These are phyloP conservation scores for Imbricaverruca yamaguchii DNA, from an alignment of 2,888 invertebrate species.

Conservation along the genomic window DNA sequence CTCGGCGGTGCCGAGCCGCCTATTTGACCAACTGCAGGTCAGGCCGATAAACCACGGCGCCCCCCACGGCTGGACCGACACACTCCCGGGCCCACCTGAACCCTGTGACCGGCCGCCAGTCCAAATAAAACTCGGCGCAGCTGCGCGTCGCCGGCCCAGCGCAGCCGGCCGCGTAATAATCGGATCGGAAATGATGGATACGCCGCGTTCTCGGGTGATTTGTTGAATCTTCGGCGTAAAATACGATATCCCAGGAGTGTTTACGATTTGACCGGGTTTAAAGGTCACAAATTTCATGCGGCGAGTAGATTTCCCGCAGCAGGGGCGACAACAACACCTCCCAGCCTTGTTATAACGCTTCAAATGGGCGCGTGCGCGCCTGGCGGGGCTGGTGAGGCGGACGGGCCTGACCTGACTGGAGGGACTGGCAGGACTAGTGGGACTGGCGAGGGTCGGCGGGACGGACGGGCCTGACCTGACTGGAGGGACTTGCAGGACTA, in stretches of 20 bases:
- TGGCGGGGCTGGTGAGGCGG: too few species aligned
- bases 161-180: neutral
- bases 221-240: slow-evolving; percentile 9
- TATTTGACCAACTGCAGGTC: neutral
- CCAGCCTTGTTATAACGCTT: neutral
- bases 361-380: neutral
- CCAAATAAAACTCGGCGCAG: slow-evolving; percentile 13
- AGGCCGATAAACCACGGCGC: neutral
- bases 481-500: too few species aligned
- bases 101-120: neutral
- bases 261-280: slow-evolving; percentile 12
- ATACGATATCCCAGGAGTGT: slow-evolving; percentile 19
- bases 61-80: neutral
- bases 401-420: too few species aligned
- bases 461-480: too few species aligned
- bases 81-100: neutral
- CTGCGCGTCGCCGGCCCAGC: neutral
- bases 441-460: too few species aligned
- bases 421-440: too few species aligned
- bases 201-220: slow-evolving; percentile 17
- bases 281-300: slow-evolving; percentile 19
- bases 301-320: slow-evolving; percentile 17
- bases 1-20: neutral
- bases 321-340: slow-evolving; percentile 13
- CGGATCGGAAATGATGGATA: slow-evolving; percentile 6